These are phyloP conservation scores for Sebastes kiyomatsui DNA, from an alignment of 2,797 vertebrate genomes.

Conservation along the genomic window DNA sequence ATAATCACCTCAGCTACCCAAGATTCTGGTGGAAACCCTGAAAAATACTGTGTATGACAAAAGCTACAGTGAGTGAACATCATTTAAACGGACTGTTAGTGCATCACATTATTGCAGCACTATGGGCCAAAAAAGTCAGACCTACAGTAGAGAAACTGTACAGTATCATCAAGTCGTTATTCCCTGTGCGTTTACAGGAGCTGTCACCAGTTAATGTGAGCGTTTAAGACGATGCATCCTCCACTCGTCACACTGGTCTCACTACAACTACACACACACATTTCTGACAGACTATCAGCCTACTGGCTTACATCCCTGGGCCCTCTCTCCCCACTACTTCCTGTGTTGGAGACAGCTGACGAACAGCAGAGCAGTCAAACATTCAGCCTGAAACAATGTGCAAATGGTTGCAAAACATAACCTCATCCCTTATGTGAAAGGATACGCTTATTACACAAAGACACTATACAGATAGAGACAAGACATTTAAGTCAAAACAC, in stretches of 20 bases:
- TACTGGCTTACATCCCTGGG: neutral
- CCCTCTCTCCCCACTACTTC: constrained; percentile 21
- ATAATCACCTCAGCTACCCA: neutral
- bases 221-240: constrained; percentile 12
- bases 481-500: neutral
- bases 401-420: neutral
- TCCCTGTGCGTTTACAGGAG: constrained; percentile 34
- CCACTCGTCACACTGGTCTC: neutral
- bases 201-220: constrained; percentile 23
- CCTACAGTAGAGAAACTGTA: neutral
- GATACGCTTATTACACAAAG: neutral
- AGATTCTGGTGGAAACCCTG: neutral
- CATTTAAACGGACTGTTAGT: neutral
- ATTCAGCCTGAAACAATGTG: constrained; percentile 7
- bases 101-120: neutral
- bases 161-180: neutral
- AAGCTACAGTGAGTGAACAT: neutral
- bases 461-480: neutral
- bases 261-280: neutral
- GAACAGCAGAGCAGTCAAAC: constrained; percentile 33
- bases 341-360: constrained; percentile 42
- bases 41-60: neutral
- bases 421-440: neutral
- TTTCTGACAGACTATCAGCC: neutral
- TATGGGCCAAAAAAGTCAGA: neutral